Conservation (phyloP, 2,797 vertebrate species). For the Labroides dimidiatus region DNA sequence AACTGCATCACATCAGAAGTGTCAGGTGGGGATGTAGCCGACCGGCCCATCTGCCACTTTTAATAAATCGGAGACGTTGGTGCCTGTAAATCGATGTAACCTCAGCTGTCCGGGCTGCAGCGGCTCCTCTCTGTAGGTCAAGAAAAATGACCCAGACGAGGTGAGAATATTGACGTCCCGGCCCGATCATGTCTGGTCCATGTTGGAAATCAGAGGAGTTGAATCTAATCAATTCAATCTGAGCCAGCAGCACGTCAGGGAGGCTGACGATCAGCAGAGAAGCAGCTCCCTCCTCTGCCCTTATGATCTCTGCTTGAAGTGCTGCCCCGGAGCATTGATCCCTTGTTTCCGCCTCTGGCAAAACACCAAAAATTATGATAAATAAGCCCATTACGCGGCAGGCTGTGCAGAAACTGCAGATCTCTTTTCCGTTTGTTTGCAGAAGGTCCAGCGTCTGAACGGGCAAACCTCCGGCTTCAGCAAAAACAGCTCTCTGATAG, state of each 20-base stretch:
- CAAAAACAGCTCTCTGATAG: slow-evolving; percentile 24
- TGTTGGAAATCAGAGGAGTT: slow-evolving; percentile 55
- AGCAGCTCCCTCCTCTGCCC: slow-evolving; percentile 20
- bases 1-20: slow-evolving; percentile 8
- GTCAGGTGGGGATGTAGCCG: slow-evolving; percentile 6
- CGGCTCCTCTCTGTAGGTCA: slow-evolving; percentile 36
- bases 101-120: slow-evolving; percentile 3
- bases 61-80: slow-evolving; percentile 28
- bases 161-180: slow-evolving; percentile 47
- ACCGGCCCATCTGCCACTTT: slow-evolving; percentile 19
- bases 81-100: slow-evolving; percentile 37
- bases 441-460: slow-evolving; percentile 25
- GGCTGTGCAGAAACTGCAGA: slow-evolving; percentile 7
- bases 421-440: slow-evolving; percentile 30
- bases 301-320: slow-evolving; percentile 37
- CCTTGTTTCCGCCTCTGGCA: slow-evolving; percentile 43
- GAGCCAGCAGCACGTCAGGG: slow-evolving; percentile 31
- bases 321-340: slow-evolving; percentile 52
- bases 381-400: slow-evolving; percentile 52
- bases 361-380: slow-evolving; percentile 52
- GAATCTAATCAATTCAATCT: slow-evolving; percentile 63
- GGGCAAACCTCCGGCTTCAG: slow-evolving; percentile 24
- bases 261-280: slow-evolving; percentile 49
- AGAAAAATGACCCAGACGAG: slow-evolving; percentile 46
- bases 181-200: slow-evolving; percentile 48